These are phyloP conservation scores for Drosophila yakuba DNA, from an alignment of 1,140 invertebrate genomes.

Conservation along the genomic window DNA sequence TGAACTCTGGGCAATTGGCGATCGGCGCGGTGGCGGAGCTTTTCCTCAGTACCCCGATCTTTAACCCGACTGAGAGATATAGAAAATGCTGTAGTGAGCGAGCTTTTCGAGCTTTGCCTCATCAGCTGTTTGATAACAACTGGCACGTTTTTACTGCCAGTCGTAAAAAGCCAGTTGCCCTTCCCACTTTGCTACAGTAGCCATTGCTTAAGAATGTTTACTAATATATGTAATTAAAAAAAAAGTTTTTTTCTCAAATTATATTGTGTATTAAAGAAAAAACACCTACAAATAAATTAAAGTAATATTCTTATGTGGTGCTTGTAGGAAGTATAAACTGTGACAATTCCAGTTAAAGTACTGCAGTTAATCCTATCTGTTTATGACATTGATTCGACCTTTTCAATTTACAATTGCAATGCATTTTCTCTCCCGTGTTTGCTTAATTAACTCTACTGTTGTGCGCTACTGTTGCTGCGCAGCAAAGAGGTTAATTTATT, in stretches of 20 bases:
- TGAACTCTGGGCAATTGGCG: constrained; percentile 38
- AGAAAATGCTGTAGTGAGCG: background rate
- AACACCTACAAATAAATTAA: too few relatives aligned
- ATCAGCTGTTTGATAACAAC: constrained; percentile 45
- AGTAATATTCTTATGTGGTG: background rate
- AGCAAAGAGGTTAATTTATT: constrained; percentile 13
- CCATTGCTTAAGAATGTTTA: constrained; percentile 1
- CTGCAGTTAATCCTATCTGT: constrained; percentile 20
- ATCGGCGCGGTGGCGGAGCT: constrained; percentile 37
- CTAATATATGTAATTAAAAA: too few relatives aligned
- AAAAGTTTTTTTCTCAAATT: too few relatives aligned
- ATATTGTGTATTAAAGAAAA: too few relatives aligned
- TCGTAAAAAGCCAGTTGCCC: constrained; percentile 10
- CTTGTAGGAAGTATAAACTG: background rate
- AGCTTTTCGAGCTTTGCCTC: constrained; percentile 39
- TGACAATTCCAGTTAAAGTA: constrained; percentile 7
- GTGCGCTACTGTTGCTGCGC: constrained; percentile 1
- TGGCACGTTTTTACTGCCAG: background rate
- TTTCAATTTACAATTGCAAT: constrained; percentile 1
- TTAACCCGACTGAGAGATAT: constrained; percentile 22
- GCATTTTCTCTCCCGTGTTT: constrained; percentile 2
- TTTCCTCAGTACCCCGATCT: constrained; percentile 32
- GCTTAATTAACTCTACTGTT: constrained; percentile 33
- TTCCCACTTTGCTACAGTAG: constrained; percentile 10
- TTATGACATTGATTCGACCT: constrained; percentile 37